A percentile compares a stretch with the other conserved stretches of the same genome.
Evolutionary conservation across 2,113 vertebrate genomes (phyloP).

Genomic region (Colinus virginianus): DNA sequence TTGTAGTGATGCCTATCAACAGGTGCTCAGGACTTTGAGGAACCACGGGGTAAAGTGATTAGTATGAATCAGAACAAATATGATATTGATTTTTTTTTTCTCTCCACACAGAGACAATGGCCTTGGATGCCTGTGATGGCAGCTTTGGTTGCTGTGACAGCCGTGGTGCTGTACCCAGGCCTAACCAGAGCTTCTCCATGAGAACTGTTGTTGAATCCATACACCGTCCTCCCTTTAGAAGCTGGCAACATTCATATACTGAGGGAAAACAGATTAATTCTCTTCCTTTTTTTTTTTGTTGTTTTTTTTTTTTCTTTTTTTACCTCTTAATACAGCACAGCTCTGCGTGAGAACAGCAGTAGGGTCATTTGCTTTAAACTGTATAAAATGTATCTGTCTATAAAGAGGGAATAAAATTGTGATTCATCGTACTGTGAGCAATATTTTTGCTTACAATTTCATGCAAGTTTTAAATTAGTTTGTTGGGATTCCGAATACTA

Average conservation of each 20-base stretch:
- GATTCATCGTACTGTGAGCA: slow-evolving; percentile 91
- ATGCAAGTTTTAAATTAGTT: slow-evolving; percentile 85
- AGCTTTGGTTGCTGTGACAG: slow-evolving; percentile 94
- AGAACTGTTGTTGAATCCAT: slow-evolving; percentile 83
- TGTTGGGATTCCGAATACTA: slow-evolving; percentile 83
- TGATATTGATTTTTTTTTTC: slow-evolving; percentile 83
- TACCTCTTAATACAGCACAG: slow-evolving; percentile 85
- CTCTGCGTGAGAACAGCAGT: slow-evolving; percentile 83
- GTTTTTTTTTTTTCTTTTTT: slow-evolving; percentile 61
- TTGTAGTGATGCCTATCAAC: slow-evolving; percentile 38
- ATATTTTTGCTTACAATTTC: slow-evolving; percentile 88
- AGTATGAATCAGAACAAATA: slow-evolving; percentile 72
- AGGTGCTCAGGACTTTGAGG: slow-evolving; percentile 68
- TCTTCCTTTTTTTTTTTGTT: slow-evolving; percentile 75
- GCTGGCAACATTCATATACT: slow-evolving; percentile 82
- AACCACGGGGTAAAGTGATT: slow-evolving; percentile 65
- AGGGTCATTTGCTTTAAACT: slow-evolving; percentile 89
- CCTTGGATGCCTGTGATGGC: slow-evolving; percentile 98
- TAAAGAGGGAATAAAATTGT: slow-evolving; percentile 93
- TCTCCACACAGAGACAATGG: slow-evolving; percentile 92
- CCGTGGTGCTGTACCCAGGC: slow-evolving; percentile 94
- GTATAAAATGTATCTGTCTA: slow-evolving; percentile 98
- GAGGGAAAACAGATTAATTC: slow-evolving; percentile 82
- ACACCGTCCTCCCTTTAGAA: slow-evolving; percentile 85
- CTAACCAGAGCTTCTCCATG: slow-evolving; percentile 93